Evolutionary conservation across 2,113 vertebrate genomes (phyloP).

Genomic region (Callocephalon fimbriatum): DNA sequence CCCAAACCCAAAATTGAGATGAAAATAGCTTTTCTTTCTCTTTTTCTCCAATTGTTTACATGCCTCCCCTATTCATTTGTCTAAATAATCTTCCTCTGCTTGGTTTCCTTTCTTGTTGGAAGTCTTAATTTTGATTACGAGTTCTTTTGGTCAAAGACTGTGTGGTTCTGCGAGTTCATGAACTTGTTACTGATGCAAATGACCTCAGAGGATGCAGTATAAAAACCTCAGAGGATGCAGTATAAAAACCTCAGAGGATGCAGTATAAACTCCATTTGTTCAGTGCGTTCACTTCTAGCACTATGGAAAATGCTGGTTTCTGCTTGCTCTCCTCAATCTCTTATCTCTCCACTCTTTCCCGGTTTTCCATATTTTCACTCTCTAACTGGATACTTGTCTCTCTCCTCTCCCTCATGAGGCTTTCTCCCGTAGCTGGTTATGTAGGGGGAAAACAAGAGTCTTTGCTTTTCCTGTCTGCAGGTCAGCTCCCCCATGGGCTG

Average conservation of each 20-base stretch:
- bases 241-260: neutral
- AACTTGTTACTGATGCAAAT: too few species aligned
- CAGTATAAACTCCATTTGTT: fast-evolving
- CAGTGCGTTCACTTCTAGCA: neutral
- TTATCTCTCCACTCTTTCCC: neutral
- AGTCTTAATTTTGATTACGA: neutral
- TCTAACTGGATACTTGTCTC: neutral
- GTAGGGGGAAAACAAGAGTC: fast-evolving
- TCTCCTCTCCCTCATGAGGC: neutral
- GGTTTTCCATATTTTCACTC: neutral
- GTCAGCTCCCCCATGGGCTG: neutral
- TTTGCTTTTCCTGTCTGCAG: neutral
- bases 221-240: neutral
- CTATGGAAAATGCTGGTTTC: fast-evolving
- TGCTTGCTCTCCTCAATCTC: neutral
- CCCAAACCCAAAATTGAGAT: neutral
- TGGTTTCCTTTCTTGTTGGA: neutral
- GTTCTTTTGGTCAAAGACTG: neutral
- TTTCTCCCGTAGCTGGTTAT: fast-evolving
- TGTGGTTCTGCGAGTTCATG: fast-evolving
- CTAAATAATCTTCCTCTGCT: neutral
- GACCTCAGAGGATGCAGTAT: fast-evolving
- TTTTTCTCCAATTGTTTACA: neutral
- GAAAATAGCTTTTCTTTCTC: neutral
- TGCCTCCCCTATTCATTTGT: neutral